Evolutionary conservation across 2,888 invertebrate genomes (phyloP).

Genomic region (Cephonodes hylas): DNA sequence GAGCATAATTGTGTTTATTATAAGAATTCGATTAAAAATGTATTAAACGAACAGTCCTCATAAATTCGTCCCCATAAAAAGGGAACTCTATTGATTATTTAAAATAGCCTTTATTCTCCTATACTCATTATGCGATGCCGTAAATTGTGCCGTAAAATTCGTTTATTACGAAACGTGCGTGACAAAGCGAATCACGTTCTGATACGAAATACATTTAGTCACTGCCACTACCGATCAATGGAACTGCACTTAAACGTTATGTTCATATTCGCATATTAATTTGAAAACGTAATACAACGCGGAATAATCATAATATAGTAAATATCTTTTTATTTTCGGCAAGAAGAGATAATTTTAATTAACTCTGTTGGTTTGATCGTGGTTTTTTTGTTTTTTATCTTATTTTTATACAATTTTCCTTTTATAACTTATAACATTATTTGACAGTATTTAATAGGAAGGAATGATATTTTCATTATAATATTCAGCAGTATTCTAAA

Average conservation of each 20-base stretch:
- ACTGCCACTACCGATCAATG: background rate
- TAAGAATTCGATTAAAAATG: too few relatives aligned
- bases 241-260: background rate
- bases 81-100: background rate
- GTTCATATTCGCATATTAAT: background rate
- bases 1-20: background rate
- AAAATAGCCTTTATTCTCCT: background rate
- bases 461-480: too few relatives aligned
- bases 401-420: too few relatives aligned
- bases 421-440: background rate
- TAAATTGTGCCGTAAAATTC: slow-evolving; percentile 4
- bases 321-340: background rate
- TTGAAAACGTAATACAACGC: background rate
- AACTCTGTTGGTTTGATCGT: too few relatives aligned
- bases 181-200: background rate
- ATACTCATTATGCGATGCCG: background rate
- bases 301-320: too few relatives aligned
- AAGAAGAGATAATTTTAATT: background rate
- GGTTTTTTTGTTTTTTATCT: too few relatives aligned
- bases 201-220: background rate
- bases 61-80: background rate
- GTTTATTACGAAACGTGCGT: background rate
- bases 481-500: too few relatives aligned
- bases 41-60: background rate
- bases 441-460: too few relatives aligned